A percentile compares a stretch with the other conserved stretches of the same genome.
Evolutionary conservation across 2,113 vertebrate genomes (phyloP).

Genomic region (Rhinolophus ferrumequinum): DNA sequence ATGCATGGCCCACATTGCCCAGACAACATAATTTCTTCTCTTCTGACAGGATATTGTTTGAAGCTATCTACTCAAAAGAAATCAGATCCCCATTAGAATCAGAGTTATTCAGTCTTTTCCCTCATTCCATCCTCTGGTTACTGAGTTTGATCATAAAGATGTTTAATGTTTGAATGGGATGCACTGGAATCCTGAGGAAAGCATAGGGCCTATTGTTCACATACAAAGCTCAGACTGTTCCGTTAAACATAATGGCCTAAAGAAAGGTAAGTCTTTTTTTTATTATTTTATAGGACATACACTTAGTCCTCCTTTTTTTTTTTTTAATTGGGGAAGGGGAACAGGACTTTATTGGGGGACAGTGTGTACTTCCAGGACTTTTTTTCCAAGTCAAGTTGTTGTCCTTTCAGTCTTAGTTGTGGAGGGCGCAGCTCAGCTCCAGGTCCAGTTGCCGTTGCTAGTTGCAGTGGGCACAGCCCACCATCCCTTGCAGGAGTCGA

Average conservation of each 20-base stretch:
- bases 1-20: neutral
- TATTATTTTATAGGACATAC: too few relatives aligned
- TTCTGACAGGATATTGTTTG: conserved; percentile 11
- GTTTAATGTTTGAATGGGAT: conserved; percentile 20
- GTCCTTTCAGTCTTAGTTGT: too few relatives aligned
- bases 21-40: neutral
- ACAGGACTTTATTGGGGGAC: too few relatives aligned
- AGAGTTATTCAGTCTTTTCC: neutral
- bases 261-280: neutral
- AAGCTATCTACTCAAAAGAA: conserved; percentile 7
- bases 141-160: conserved; percentile 4
- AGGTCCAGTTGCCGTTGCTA: too few relatives aligned
- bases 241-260: neutral
- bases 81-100: neutral
- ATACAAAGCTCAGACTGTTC: neutral
- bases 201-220: neutral
- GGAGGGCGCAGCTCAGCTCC: too few relatives aligned
- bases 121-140: neutral
- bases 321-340: too few relatives aligned
- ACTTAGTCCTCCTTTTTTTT: too few relatives aligned
- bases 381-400: too few relatives aligned
- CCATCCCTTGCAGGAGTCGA: too few relatives aligned
- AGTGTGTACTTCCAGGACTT: too few relatives aligned
- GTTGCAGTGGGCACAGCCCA: too few relatives aligned
- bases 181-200: neutral